A percentile compares a stretch with the other conserved stretches of the same genome.
phyloP scores from a whole-genome alignment of 2,113 vertebrate species.

The Danionella cerebrum region DNA sequence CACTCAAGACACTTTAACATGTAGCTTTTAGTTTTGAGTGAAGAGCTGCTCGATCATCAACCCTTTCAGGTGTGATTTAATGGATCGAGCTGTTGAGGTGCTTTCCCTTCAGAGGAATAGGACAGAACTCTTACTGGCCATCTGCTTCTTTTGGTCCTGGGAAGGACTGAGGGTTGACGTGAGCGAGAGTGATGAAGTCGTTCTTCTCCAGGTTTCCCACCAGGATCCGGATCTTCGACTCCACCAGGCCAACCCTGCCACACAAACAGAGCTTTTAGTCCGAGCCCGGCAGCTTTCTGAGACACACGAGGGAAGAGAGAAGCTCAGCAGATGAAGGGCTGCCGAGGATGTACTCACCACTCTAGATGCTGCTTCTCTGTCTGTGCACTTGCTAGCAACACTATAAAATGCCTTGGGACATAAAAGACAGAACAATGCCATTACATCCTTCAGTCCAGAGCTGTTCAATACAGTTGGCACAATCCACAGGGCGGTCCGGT shows the following conservation, averaged over 20 bases:
- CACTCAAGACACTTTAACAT: no score
- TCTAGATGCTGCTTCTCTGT: slow-evolving; percentile 81
- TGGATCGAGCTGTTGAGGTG: no score
- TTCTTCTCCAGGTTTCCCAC: slow-evolving; percentile 84
- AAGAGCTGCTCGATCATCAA: no score
- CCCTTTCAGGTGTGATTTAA: no score
- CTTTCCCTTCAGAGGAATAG: no score
- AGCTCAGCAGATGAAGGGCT: neutral
- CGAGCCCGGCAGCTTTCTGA: neutral
- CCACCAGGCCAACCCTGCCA: slow-evolving; percentile 80
- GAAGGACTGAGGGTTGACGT: slow-evolving; percentile 78
- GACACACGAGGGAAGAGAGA: neutral
- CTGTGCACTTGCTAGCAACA: slow-evolving; percentile 80
- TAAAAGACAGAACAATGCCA: slow-evolving; percentile 60
- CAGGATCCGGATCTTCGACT: slow-evolving; percentile 86
- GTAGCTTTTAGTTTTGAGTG: no score
- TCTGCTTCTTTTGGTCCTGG: slow-evolving; percentile 70
- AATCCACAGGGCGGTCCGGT: slow-evolving; percentile 3
- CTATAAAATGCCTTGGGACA: slow-evolving; percentile 89
- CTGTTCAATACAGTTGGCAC: slow-evolving; percentile 9
- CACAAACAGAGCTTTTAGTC: slow-evolving; percentile 3
- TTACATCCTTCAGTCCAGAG: slow-evolving; percentile 47
- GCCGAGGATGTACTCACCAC: slow-evolving; percentile 71
- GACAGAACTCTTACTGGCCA: slow-evolving; percentile 84
- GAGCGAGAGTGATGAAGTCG: slow-evolving; percentile 76